These are phyloP conservation scores for Cerastoderma edule DNA, from an alignment of 2,888 invertebrate genomes.

Conservation along the genomic window DNA sequence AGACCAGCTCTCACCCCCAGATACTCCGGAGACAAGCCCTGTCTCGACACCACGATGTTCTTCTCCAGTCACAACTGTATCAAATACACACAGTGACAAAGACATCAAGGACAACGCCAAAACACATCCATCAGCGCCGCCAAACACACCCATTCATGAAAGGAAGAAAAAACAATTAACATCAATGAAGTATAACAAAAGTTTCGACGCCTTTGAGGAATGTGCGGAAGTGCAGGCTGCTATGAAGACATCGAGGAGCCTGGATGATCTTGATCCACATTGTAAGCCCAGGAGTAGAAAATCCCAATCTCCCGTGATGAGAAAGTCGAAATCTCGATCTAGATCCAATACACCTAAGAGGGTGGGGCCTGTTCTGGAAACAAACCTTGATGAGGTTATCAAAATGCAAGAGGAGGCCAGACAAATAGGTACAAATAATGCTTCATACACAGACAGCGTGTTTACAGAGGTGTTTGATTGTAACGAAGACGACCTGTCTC, in stretches of 20 bases:
- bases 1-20: constrained; percentile 60
- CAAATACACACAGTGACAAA: constrained; percentile 65
- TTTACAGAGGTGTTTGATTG: constrained; percentile 29
- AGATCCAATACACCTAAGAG: constrained; percentile 53
- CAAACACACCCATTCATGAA: constrained; percentile 72
- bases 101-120: constrained; percentile 37
- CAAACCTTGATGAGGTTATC: constrained; percentile 61
- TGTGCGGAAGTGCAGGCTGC: constrained; percentile 1
- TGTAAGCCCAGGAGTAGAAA: constrained; percentile 37
- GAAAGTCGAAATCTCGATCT: constrained; percentile 40
- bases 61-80: constrained; percentile 68
- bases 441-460: not conserved
- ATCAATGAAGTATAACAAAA: constrained; percentile 8
- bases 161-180: constrained; percentile 33
- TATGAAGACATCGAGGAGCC: constrained; percentile 36
- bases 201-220: constrained; percentile 28
- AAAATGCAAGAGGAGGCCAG: constrained; percentile 42
- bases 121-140: constrained; percentile 64
- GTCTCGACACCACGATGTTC: constrained; percentile 75
- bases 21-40: constrained; percentile 70
- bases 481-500: constrained; percentile 29
- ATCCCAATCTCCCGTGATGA: constrained; percentile 29
- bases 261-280: constrained; percentile 57
- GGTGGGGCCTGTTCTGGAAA: constrained; percentile 58
- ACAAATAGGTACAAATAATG: not conserved